A percentile compares a stretch with the other conserved stretches of the same genome.
phyloP scores from a whole-genome alignment of 2,113 vertebrate species.

The Raphicerus campestris region DNA sequence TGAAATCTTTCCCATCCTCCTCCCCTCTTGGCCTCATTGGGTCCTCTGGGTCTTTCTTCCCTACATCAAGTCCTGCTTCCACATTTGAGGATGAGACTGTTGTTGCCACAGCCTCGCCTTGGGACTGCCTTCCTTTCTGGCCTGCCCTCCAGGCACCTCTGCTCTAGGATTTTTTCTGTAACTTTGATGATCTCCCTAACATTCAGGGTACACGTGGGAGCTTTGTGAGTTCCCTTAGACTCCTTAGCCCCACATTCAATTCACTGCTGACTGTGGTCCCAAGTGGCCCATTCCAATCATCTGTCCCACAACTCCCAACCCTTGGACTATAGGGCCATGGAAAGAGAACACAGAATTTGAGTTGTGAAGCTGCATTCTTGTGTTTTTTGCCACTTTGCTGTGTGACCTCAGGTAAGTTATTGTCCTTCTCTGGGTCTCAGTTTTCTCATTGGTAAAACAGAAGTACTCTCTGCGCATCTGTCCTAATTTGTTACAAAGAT shows the following conservation, averaged over 20 bases:
- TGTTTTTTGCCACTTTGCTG: background rate
- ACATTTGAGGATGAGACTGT: background rate
- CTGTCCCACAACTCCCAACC: background rate
- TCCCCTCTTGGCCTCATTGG: background rate
- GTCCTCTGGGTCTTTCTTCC: background rate
- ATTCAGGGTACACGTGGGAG: background rate
- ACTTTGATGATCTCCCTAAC: background rate
- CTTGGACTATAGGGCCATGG: background rate
- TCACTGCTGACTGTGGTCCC: background rate
- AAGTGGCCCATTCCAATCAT: background rate
- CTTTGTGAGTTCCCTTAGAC: background rate
- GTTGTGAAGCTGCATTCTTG: background rate
- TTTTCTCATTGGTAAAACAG: conserved; percentile 8
- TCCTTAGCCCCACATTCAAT: background rate
- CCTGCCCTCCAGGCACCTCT: background rate
- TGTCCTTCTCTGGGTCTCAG: background rate
- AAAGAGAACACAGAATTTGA: background rate
- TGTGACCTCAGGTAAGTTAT: background rate
- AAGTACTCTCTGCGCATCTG: background rate
- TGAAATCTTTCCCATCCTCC: background rate
- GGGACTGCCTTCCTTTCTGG: no score
- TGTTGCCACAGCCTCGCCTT: background rate
- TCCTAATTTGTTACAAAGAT: conserved; percentile 12
- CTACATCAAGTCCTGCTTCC: background rate
- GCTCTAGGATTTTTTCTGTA: background rate